Evolutionary conservation across 2,113 vertebrate genomes (phyloP).

Genomic region (Cyanoramphus novaezelandiae): DNA sequence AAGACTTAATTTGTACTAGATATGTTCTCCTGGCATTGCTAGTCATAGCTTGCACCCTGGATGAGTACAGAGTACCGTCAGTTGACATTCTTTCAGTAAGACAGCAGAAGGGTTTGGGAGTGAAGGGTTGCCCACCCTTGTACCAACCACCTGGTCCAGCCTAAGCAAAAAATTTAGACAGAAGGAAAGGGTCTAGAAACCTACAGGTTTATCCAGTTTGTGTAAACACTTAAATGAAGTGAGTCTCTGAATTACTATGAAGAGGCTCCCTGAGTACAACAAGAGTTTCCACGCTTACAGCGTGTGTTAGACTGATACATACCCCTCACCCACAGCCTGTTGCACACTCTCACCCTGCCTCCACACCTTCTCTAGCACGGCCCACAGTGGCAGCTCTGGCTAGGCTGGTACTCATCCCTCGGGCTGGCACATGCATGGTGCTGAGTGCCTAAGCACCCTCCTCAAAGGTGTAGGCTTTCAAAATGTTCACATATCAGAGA

Average conservation of each 20-base stretch:
- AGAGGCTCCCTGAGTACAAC: not conserved
- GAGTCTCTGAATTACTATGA: not conserved
- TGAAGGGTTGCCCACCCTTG: not conserved
- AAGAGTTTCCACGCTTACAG: not conserved
- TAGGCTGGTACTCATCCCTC: not conserved
- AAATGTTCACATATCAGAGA: not conserved
- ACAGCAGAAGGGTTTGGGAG: not conserved
- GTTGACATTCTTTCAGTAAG: not conserved
- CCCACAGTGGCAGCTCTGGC: rapidly evolving
- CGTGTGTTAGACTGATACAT: rapidly evolving
- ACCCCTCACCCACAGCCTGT: not conserved
- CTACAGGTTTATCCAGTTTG: not conserved
- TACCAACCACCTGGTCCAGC: not conserved
- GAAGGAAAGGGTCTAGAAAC: not conserved
- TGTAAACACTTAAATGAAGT: not conserved
- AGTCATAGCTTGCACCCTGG: not conserved
- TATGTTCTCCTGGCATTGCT: not conserved
- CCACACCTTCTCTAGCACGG: not conserved
- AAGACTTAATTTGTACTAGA: not conserved
- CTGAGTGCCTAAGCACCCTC: not conserved
- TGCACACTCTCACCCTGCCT: not conserved
- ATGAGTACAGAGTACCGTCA: not conserved
- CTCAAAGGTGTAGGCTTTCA: not conserved
- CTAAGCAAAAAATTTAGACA: not conserved
- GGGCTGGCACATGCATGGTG: rapidly evolving